Evolutionary conservation across 2,113 vertebrate species (phyloP), one percentile per base, ranked within the genome.

Genomic region (Tenebrosternarchus preto): DNA sequence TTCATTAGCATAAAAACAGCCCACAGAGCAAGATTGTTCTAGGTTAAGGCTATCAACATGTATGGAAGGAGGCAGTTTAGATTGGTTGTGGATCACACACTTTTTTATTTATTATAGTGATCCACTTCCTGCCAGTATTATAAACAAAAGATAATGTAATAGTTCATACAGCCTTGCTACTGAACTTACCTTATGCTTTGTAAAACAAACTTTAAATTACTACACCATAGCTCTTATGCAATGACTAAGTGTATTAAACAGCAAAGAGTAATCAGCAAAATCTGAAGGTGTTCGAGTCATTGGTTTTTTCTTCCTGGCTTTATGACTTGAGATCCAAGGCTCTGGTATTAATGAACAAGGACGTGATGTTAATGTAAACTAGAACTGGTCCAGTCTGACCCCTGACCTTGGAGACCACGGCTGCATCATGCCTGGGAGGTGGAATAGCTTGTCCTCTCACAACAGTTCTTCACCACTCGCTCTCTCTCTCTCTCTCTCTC

Each of bases 391-490:
- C 78, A 77, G 73, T 1, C 15, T 80, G 75, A 84, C 83, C 77
- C 82, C 75, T 77, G 84, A 88, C 71, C 73, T 76, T 83, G 39
- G 74, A 53, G 56, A 63, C 68, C 77, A 73, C 46, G 73, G 85
- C 85, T 81, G 81, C 75, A 64, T 76, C 68, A 56, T 7, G 46
- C 85, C 74, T 72, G 76, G 75, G 39, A 79, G 78, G 77, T 24
- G 72, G 56, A 17, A 66, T 31, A 36, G 74, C 68, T 24, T 29
- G 56, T 87, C 78, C 61, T 43, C 61, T 83, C 53, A 12, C 73
- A 82, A 88, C 84, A 88, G 68, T 22, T 55, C 68, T 73, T 82
- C 76, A 80, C n/a, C n/a, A n/a, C n/a, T n/a, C n/a, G n/a, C n/a
- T n/a, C n/a, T n/a, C n/a, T n/a, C n/a, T n/a, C n/a, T n/a, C n/a